Base-by-base conservation (phyloP, 2,113 vertebrate species). In the Cephalopholis sonnerati region DNA sequence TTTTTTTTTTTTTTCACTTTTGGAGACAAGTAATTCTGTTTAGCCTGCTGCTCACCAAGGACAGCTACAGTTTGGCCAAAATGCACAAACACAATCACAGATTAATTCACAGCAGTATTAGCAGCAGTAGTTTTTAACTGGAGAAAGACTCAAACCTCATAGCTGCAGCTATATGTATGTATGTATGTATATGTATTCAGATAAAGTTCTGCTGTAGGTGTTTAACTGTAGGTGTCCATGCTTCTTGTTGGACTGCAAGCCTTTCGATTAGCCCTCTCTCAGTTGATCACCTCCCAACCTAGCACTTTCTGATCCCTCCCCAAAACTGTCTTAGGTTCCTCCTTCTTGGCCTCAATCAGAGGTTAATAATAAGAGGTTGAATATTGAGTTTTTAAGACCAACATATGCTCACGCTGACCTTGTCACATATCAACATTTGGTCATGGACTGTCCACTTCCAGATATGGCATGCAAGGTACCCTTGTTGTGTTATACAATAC, bases 231-330 rank as follows among this genome's bases (percentile, higher is more conserved):
- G 4, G 12, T 55, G 22, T 55, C 25, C n/a, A n/a, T 67, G 17
- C 71, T 70, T 71, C 16, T 24, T 61, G 66, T 50, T 50, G 48
- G n/a, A 59, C 63, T 39, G 20, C 24, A 44, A 57, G 65, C 12
- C 16, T 39, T 13, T 39, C 27, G 50, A 71, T 50, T 39, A 15
- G n/a, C 51, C 4, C 15, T 20, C 6, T 48, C n/a, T 27, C 66
- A 63, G 10, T 46, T 57, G 58, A 16, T 74, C 57, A 48, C 17
- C 63, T 64, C 64, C 3, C 27, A 71, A 25, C 39, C 53, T 72
- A 50, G 64, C 66, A 68, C 25, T 44, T n/a, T 25, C 25, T 41
- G 7, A n/a, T 53, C 17, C 59, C n/a, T 65, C 12, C 3, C 18
- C 0, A 5, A 16, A 13, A 36, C 6, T 36, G 16, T 57, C 61